Percentiles rank a stretch among this genome's conserved stretches.
Evolutionary conservation across 2,888 invertebrate species (phyloP).

Genomic region (Megamerina dolium): DNA sequence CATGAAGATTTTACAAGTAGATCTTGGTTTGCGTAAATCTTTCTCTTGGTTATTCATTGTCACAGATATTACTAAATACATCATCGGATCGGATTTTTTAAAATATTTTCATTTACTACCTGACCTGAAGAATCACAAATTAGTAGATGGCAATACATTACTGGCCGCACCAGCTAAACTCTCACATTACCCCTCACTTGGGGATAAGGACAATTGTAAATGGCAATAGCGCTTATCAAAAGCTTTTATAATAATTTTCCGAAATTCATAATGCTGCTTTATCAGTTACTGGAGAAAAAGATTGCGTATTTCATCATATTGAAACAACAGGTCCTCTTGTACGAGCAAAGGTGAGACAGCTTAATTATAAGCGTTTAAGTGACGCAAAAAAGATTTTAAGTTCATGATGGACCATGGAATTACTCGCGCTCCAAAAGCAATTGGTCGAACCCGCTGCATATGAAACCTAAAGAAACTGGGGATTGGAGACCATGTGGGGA

Average conservation of each 20-base stretch:
- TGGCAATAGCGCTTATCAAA: neutral
- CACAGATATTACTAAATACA: neutral
- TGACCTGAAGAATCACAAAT: conserved; percentile 1
- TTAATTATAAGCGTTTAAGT: too few relatives aligned
- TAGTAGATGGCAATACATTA: neutral
- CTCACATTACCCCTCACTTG: neutral
- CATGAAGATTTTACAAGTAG: neutral
- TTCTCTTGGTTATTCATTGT: conserved; percentile 3
- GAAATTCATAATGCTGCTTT: neutral
- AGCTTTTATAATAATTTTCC: neutral
- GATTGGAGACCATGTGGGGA: neutral
- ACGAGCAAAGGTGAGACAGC: neutral
- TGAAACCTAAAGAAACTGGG: neutral
- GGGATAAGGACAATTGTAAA: too few relatives aligned
- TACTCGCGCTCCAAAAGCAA: too few relatives aligned
- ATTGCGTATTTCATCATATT: too few relatives aligned
- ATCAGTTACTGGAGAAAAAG: too few relatives aligned
- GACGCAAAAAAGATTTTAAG: too few relatives aligned
- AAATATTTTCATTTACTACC: conserved; percentile 2
- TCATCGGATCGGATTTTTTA: neutral
- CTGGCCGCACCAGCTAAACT: neutral
- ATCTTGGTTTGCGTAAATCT: too few relatives aligned
- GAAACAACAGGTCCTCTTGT: conserved; percentile 1
- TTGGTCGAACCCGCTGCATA: neutral
- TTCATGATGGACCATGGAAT: neutral